Percentiles rank a stretch among this genome's conserved stretches.
Evolutionary conservation across 64 coral and sea anemone species (phyloP).

Genomic region (Pocillopora damicornis): DNA sequence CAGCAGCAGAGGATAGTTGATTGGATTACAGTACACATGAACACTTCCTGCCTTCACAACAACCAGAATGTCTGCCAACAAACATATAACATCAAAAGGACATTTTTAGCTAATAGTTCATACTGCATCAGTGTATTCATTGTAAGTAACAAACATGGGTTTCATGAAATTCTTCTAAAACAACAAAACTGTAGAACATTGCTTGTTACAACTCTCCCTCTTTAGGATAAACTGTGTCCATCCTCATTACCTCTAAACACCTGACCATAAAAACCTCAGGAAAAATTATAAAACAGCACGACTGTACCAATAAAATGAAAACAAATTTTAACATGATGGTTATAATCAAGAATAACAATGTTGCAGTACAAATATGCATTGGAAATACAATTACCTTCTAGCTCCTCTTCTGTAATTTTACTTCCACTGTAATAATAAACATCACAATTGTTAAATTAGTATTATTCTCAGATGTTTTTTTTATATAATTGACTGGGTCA

Average conservation of each 20-base stretch:
- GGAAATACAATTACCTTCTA: conserved; percentile 35
- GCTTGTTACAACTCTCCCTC: too few species aligned
- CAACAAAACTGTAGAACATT: too few species aligned
- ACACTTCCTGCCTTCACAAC: conserved; percentile 82
- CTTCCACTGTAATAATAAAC: conserved; percentile 22
- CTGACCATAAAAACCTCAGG: too few species aligned
- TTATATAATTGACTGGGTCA: too few species aligned
- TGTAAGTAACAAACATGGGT: not conserved
- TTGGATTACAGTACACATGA: conserved; percentile 83
- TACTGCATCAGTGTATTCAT: not conserved
- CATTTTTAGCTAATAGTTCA: not conserved
- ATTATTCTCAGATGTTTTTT: too few species aligned
- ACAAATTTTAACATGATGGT: not conserved
- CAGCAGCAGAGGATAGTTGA: conserved; percentile 66
- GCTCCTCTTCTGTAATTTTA: conserved; percentile 55
- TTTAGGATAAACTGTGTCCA: too few species aligned
- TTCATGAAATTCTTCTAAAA: too few species aligned
- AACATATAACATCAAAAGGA: not conserved
- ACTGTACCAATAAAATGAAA: not conserved
- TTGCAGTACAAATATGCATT: not conserved
- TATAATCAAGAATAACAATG: not conserved
- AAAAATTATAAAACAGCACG: too few species aligned
- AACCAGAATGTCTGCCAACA: conserved; percentile 58
- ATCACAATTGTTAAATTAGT: too few species aligned
- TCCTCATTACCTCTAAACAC: too few species aligned